A percentile compares a stretch with the other conserved stretches of the same genome.
phyloP scores from a whole-genome alignment of 2,888 invertebrate genomes.

The Linyphia triangularis region DNA sequence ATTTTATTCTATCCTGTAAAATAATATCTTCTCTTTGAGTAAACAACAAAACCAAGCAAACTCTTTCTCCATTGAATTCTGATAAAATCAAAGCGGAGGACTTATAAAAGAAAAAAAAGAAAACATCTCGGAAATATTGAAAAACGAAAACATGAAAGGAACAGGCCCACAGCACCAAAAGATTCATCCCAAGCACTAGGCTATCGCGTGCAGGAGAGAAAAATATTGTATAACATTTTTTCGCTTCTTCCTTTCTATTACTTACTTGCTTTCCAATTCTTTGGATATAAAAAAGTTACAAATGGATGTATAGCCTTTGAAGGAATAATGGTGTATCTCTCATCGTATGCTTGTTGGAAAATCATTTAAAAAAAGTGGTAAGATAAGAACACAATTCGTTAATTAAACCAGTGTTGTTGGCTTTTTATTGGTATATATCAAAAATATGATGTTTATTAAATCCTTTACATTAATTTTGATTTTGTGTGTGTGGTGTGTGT shows the following conservation, averaged over 20 bases:
- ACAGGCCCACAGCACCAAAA: neutral
- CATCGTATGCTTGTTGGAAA: neutral
- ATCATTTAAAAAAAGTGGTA: too few relatives aligned
- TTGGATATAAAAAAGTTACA: constrained; percentile 50
- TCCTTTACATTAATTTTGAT: too few relatives aligned
- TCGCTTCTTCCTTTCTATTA: constrained; percentile 57
- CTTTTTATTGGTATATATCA: too few relatives aligned
- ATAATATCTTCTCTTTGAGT: constrained; percentile 45
- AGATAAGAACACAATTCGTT: too few relatives aligned
- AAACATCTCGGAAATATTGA: constrained; percentile 58
- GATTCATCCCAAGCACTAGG: constrained; percentile 22
- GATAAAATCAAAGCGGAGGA: constrained; percentile 71
- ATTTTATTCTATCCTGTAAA: constrained; percentile 26
- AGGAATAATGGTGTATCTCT: constrained; percentile 26
- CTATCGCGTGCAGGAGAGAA: constrained; percentile 45
- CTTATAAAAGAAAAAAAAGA: constrained; percentile 6
- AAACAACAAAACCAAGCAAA: constrained; percentile 45
- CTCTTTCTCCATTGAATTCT: constrained; percentile 64
- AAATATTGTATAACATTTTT: constrained; percentile 46
- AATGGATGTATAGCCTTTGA: neutral
- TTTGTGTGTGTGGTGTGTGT: too few relatives aligned
- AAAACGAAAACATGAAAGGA: constrained; percentile 36
- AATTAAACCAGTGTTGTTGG: too few relatives aligned
- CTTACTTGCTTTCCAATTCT: constrained; percentile 44
- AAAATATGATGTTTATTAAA: too few relatives aligned